Evolutionary conservation across 2,113 vertebrate species (phyloP), one percentile per base, ranked within the genome.

Genomic region (Tichodroma muraria): DNA sequence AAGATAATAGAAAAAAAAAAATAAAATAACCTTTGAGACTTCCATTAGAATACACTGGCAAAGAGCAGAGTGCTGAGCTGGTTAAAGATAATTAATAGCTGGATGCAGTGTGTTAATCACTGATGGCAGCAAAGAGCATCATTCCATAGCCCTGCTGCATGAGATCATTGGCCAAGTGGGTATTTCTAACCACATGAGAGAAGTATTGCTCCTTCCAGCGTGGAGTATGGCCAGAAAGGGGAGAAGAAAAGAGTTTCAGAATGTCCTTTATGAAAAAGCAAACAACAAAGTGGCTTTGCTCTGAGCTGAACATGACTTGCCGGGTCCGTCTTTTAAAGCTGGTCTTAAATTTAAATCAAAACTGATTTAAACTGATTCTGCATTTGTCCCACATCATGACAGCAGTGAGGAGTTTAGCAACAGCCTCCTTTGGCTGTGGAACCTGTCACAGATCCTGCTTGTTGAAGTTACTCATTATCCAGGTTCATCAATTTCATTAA

Each of bases 161-260:
- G 85, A 92, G 52, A 56, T 93, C 94, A 93, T 47, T 80, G 76
- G 85, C 85, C 88, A 85, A 86, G 83, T 24, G 35, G 72, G 44
- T 93, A 66, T 83, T 96, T 78, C 92, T 78, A 66, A 83, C 88
- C 88, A 88, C 71, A 88, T 30, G 79, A 96, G 92, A 96, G 40
- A 47, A 88, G 11, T 22, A 7, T 38, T 80, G 56, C 92, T 78
- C 47, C 77, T 84, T 88, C 68, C 88, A 93, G 72, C 64, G 59
- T 21, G 80, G 82, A 88, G 27, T 54, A 25, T 20, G 22, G 47
- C 76, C 79, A 91, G 72, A 64, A 59, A 31, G 16, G 8, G 2
- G 2, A 0, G 23, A 4, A 3, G 21, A 44, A 61, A 14, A 9
- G 7, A 15, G 12, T 31, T 54, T 69, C 50, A 70, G 14, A 63